phyloP scores from a whole-genome alignment of 1,140 invertebrate species.

The Bradysia coprophila region DNA sequence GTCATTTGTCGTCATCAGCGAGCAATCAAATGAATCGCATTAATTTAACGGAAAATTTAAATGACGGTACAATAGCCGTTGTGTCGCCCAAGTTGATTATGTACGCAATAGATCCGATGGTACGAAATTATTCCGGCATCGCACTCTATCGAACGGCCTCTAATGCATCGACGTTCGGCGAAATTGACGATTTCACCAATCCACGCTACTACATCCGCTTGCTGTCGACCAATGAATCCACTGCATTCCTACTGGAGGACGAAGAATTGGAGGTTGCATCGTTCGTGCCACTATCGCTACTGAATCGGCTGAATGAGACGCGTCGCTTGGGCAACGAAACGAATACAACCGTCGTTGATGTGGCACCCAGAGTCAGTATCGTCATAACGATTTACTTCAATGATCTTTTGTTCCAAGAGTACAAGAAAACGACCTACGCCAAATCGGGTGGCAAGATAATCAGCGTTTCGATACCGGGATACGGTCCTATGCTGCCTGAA shows the following conservation, averaged over 20 bases:
- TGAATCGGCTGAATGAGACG: conserved; percentile 16
- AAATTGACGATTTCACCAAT: conserved; percentile 20
- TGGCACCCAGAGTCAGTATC: conserved; percentile 12
- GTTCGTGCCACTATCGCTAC: conserved; percentile 27
- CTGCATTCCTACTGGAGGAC: conserved; percentile 24
- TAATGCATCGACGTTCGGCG: conserved; percentile 6
- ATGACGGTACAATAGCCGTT: conserved; percentile 8
- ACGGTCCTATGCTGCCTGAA: conserved; percentile 25
- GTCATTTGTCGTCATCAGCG: conserved; percentile 7
- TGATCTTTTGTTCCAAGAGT: conserved; percentile 31
- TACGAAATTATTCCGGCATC: conserved; percentile 33
- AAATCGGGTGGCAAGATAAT: conserved; percentile 27
- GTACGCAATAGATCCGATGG: conserved; percentile 28
- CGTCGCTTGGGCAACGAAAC: conserved; percentile 8
- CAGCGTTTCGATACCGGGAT: conserved; percentile 32
- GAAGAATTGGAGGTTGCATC: conserved; percentile 30
- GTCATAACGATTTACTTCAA: conserved; percentile 32
- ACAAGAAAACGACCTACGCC: conserved; percentile 11
- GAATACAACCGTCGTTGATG: conserved; percentile 10
- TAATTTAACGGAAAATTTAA: conserved; percentile 6
- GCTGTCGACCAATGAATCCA: conserved; percentile 24
- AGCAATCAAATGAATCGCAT: neutral
- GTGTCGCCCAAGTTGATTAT: conserved; percentile 26
- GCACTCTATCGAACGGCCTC: conserved; percentile 21
- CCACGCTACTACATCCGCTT: conserved; percentile 25